Conservation (phyloP, 1,140 invertebrate species). For the Leptonema lineaticorne region DNA sequence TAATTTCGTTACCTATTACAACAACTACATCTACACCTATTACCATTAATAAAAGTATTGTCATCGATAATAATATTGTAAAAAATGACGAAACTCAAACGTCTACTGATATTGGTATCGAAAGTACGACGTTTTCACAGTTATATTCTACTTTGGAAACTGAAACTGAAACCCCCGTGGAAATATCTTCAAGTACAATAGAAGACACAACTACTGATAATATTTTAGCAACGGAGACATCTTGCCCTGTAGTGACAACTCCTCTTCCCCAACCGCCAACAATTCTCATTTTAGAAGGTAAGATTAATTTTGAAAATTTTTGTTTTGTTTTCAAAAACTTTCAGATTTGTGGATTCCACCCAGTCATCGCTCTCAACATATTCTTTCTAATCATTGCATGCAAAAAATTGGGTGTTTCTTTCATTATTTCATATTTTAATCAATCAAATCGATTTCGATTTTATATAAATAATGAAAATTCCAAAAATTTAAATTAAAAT, state of each 20-base stretch:
- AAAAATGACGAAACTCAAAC: too few relatives aligned
- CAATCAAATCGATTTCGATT: too few relatives aligned
- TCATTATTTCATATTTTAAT: too few relatives aligned
- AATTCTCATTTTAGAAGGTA: slow-evolving; percentile 78
- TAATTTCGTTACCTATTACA: background rate
- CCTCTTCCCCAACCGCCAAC: slow-evolving; percentile 65
- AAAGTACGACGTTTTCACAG: background rate
- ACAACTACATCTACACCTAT: background rate
- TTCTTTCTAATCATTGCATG: too few relatives aligned
- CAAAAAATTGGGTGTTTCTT: too few relatives aligned
- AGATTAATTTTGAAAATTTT: slow-evolving; percentile 50
- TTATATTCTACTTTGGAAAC: slow-evolving; percentile 28
- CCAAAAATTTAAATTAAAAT: too few relatives aligned
- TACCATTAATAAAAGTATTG: too few relatives aligned
- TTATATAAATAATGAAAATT: too few relatives aligned
- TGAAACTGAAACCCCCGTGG: slow-evolving; percentile 31
- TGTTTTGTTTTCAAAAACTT: slow-evolving; percentile 34
- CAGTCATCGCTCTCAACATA: too few relatives aligned
- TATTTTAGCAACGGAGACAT: slow-evolving; percentile 37
- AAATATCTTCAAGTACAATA: slow-evolving; percentile 38
- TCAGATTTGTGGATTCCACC: slow-evolving; percentile 22
- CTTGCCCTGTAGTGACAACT: slow-evolving; percentile 57
- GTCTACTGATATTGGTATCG: background rate
- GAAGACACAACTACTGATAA: slow-evolving; percentile 42
- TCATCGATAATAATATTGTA: too few relatives aligned